Percentiles rank a stretch among this genome's conserved stretches.
Evolutionary conservation across 2,888 invertebrate genomes (phyloP).

Genomic region (Thalpophila matura): DNA sequence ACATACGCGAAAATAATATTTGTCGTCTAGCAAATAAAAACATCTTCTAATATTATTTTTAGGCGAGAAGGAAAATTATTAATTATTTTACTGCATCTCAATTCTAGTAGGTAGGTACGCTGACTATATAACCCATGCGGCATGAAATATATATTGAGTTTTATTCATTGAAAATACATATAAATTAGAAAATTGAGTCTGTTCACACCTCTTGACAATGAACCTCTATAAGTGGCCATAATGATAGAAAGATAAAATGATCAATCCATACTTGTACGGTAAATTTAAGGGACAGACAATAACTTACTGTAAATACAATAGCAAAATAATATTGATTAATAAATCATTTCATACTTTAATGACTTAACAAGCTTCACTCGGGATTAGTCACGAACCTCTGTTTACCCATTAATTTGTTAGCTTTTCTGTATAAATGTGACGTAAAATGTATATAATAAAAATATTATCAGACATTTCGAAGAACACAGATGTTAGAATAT

Average conservation of each 20-base stretch:
- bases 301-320: slow-evolving; percentile 54
- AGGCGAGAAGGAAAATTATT: background rate
- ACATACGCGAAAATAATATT: slow-evolving; percentile 14
- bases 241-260: slow-evolving; percentile 46
- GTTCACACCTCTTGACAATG: no score
- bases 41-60: slow-evolving; percentile 5
- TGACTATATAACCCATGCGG: no score
- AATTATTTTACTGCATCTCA: background rate
- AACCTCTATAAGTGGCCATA: slow-evolving; percentile 43
- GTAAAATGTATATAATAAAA: slow-evolving; percentile 38
- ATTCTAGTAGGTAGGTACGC: background rate
- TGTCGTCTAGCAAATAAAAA: slow-evolving; percentile 18
- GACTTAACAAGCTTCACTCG: slow-evolving; percentile 65
- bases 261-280: slow-evolving; percentile 45
- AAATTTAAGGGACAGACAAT: slow-evolving; percentile 64
- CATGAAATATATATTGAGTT: background rate
- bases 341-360: slow-evolving; percentile 70
- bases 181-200: slow-evolving; percentile 15
- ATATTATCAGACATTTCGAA: slow-evolving; percentile 42
- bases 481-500: slow-evolving; percentile 38
- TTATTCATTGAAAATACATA: background rate
- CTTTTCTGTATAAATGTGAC: slow-evolving; percentile 51
- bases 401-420: slow-evolving; percentile 41
- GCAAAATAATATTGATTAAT: slow-evolving; percentile 67
- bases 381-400: slow-evolving; percentile 67